Base-by-base conservation (phyloP, 92 coral and sea anemone species). In the Zoanthus solanderi region DNA sequence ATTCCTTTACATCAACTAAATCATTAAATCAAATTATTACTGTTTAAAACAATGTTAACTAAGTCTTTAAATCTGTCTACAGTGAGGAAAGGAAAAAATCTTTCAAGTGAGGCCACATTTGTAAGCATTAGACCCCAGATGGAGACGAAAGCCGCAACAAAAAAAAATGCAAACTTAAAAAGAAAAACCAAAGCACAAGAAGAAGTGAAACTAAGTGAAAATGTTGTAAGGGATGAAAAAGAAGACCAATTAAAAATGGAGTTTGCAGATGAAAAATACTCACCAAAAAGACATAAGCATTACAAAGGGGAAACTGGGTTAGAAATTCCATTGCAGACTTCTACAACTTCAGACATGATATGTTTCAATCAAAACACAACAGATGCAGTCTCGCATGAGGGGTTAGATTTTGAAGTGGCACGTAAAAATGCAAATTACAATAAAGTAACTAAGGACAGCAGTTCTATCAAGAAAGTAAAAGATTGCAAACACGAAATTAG, bases 221-320 rank as follows among this genome's bases (percentile, higher is more conserved):
- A 31, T 6, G 13, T 7, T 7, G 60, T 52, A 76, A n/a, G 48
- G 50, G 11, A 1, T 13, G 37, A 89, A 89, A 37, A 72, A 60
- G 34, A 90, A 86, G 53, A 9, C 10, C 71, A 60, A 9, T 30
- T 78, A 54, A 17, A 78, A 90, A 79, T 75, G 66, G 77, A 31
- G 78, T 32, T 52, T 17, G 8, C 12, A 68, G 30, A 71, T 29
- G 61, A 90, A 61, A 90, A 86, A 86, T 69, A 50, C 5, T 45
- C 12, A 2, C 52, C 48, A 11, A 42, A 73, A 44, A 42, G 52
- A 72, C 17, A 73, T 3, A 45, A 45, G 8, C 18, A 44, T 44
- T 5, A 13, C 48, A 18, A 34, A 44, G 37, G 54, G 56, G 83
- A 32, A 30, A 8, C 58, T 14, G 7, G 18, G 17, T 13, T 61